These are phyloP conservation scores for Ophion slaviceki DNA, from an alignment of 2,888 invertebrate species.

Conservation along the genomic window DNA sequence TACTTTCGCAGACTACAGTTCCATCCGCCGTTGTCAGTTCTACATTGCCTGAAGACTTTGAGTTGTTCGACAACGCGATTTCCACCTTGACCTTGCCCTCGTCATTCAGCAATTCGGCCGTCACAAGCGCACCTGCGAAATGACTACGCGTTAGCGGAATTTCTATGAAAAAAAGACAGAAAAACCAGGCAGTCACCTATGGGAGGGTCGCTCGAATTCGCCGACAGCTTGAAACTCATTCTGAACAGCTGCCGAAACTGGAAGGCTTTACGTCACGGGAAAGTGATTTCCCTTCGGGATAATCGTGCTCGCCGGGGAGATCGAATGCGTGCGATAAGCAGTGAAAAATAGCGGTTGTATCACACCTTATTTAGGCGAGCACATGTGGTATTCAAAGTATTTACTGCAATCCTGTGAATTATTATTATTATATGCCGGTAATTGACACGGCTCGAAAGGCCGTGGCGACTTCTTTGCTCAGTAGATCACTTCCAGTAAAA, in stretches of 20 bases:
- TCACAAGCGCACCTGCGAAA: conserved; percentile 76
- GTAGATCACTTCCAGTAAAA: too few species aligned
- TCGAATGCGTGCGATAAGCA: not conserved
- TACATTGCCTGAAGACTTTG: conserved; percentile 72
- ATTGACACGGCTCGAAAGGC: too few species aligned
- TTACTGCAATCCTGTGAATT: too few species aligned
- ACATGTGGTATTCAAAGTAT: not conserved
- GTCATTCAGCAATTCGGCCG: conserved; percentile 73
- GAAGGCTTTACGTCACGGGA: not conserved
- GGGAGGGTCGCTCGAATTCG: conserved; percentile 75
- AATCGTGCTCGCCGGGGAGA: not conserved
- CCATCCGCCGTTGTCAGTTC: conserved; percentile 70
- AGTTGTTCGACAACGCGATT: conserved; percentile 74
- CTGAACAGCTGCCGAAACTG: conserved; percentile 2
- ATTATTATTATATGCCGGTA: too few species aligned
- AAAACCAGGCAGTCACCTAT: conserved; percentile 66
- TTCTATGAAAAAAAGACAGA: conserved; percentile 11
- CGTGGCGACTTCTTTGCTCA: too few species aligned
- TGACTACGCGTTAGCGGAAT: not conserved
- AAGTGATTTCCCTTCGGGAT: not conserved
- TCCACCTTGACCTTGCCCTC: conserved; percentile 69
- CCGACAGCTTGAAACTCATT: conserved; percentile 75
- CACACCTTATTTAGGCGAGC: not conserved
- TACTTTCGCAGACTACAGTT: conserved; percentile 73
- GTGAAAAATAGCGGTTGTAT: not conserved